Conservation (phyloP, 2,113 vertebrate species). For the Petroica traversi region DNA sequence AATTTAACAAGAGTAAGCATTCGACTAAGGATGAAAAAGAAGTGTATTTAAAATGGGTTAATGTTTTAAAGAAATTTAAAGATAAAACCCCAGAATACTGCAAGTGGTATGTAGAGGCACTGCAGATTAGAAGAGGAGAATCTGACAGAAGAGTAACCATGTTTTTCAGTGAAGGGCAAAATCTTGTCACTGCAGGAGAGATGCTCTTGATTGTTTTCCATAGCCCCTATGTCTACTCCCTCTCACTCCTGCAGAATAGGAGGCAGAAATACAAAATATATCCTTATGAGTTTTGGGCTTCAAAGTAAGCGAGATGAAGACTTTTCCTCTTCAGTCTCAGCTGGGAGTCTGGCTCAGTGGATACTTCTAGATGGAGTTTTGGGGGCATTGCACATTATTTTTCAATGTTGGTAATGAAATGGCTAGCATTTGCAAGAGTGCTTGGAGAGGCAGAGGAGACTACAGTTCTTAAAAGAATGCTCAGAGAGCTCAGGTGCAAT, state of each 20-base stretch:
- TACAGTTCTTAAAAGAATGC: no score
- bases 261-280: background rate
- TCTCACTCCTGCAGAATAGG: background rate
- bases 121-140: background rate
- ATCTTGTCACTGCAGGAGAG: background rate
- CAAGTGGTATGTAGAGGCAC: background rate
- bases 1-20: background rate
- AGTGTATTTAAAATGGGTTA: background rate
- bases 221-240: accelerated
- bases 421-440: no score
- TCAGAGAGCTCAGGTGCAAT: no score
- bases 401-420: no score
- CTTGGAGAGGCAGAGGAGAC: no score
- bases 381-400: no score
- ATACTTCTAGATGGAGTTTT: no score
- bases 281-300: background rate
- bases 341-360: background rate
- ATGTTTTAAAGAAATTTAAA: background rate
- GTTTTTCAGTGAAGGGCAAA: background rate
- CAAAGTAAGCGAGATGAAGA: background rate
- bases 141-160: background rate
- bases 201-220: background rate
- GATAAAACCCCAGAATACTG: background rate
- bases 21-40: background rate
- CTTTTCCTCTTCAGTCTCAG: background rate